Base-by-base conservation (phyloP, 92 coral and sea anemone genomes). In the Parazoanthus atlanticus region DNA sequence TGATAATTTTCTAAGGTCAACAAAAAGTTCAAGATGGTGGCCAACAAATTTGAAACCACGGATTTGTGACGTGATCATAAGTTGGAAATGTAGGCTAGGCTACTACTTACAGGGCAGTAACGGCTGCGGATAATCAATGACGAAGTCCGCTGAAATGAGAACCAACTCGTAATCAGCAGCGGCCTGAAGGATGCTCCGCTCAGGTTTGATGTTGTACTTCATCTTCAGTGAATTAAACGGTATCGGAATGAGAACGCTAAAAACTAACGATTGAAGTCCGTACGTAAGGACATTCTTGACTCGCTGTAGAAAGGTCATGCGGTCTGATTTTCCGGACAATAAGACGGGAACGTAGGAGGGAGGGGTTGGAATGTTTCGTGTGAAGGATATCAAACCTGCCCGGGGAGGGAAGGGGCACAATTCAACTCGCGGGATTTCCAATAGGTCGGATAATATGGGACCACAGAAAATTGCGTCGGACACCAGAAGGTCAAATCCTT, bases 41-140 rank as follows among this genome's bases (percentile, higher is more conserved):
- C n/a, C 38, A 34, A 34, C 3, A 34, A 3, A 34, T 34, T 34
- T 34, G 2, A 34, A 34, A 34, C 38, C 38, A 34, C 38, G 38
- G 38, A 34, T 34, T 34, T 34, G 38, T 34, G 38, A 34, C 38
- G 38, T 34, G 2, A 34, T 34, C 38, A 34, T 34, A 3, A 34
- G 38, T 34, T 34, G 38, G 19, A 56, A 56, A n/a, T n/a, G 38
- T 34, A 34, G 3, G 1, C 1, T 34, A 1, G 38, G 38, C 38
- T 15, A 61, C 67, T 36, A 19, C 95, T 19, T 75, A 93, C 96
- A 92, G 87, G 96, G 96, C 28, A 92, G 47, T 2, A 94, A 43
- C 46, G 96, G 96, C 30, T 91, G 91, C 29, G 96, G 90, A 86
- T 94, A 90, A 38, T 94, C 93, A 66, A 94, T 40, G 17, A 93